Percentiles rank a stretch among this genome's conserved stretches.
Evolutionary conservation across 2,888 invertebrate species (phyloP).

Genomic region (Macaria liturata): DNA sequence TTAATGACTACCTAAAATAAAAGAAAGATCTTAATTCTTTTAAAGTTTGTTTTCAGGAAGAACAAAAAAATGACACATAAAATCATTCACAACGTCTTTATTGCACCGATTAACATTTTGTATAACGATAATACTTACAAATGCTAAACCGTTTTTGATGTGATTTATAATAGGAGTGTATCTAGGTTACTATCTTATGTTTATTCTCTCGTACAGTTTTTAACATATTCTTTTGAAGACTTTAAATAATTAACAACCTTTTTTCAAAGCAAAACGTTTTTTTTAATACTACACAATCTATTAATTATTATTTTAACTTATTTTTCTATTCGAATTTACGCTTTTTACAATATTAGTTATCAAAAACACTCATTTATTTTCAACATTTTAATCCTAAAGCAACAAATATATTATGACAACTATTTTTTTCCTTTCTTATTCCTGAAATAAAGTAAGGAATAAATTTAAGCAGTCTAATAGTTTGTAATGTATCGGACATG

Average conservation of each 20-base stretch:
- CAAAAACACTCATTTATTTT: slow-evolving; percentile 17
- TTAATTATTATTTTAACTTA: too few species aligned
- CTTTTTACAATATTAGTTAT: slow-evolving; percentile 20
- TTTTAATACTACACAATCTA: too few species aligned
- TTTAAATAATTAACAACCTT: too few species aligned
- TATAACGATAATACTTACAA: slow-evolving; percentile 27
- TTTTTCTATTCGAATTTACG: background rate
- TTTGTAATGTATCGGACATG: too few species aligned
- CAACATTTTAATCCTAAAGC: slow-evolving; percentile 11
- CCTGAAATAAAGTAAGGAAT: too few species aligned
- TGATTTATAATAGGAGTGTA: slow-evolving; percentile 21
- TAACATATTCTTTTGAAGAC: too few species aligned
- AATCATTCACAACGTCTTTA: slow-evolving; percentile 73
- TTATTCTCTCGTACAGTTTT: too few species aligned
- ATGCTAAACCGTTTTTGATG: slow-evolving; percentile 17
- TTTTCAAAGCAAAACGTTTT: too few species aligned
- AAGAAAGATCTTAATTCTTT: too few species aligned
- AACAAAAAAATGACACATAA: slow-evolving; percentile 17
- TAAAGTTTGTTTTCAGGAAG: too few species aligned
- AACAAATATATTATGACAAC: slow-evolving; percentile 17
- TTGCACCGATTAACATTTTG: slow-evolving; percentile 73
- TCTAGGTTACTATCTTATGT: background rate
- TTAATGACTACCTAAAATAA: too few species aligned
- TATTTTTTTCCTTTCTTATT: slow-evolving; percentile 1
- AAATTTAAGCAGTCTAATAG: too few species aligned